Conservation (phyloP, 2,113 vertebrate genomes). For the Oryzias melastigma region DNA sequence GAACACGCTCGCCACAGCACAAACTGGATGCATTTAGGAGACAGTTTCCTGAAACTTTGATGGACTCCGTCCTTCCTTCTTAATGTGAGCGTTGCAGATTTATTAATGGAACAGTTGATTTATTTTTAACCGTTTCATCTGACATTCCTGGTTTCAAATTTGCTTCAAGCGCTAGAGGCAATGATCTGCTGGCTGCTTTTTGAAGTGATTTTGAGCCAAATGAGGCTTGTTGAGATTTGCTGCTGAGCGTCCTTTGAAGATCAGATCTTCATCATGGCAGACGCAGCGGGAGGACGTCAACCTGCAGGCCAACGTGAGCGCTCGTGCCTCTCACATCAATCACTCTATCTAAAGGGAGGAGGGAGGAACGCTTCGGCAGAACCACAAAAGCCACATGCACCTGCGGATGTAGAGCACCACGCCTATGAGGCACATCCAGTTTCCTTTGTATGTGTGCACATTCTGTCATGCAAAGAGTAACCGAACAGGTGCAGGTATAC, state of each 20-base stretch:
- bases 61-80: too few relatives aligned
- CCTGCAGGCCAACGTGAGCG: neutral
- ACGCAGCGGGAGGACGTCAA: neutral
- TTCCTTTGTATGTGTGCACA: conserved; percentile 42
- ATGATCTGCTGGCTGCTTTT: too few relatives aligned
- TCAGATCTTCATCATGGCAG: conserved; percentile 14
- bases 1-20: conserved; percentile 12
- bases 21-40: neutral
- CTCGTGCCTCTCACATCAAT: neutral
- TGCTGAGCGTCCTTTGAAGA: conserved; percentile 20
- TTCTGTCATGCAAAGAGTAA: conserved; percentile 30
- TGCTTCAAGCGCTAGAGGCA: neutral
- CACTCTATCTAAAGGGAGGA: neutral
- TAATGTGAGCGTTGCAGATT: neutral
- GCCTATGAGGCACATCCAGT: conserved; percentile 25
- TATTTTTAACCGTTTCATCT: too few relatives aligned
- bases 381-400: conserved; percentile 49
- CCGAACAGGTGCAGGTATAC: conserved; percentile 27
- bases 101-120: conserved; percentile 1
- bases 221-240: conserved; percentile 20
- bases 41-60: neutral
- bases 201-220: too few relatives aligned
- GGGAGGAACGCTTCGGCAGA: conserved; percentile 17
- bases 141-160: neutral
- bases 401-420: conserved; percentile 30